Percentiles rank a stretch among this genome's conserved stretches.
phyloP scores from a whole-genome alignment of 1,140 invertebrate species.

The Luehdorfia chinensis region DNA sequence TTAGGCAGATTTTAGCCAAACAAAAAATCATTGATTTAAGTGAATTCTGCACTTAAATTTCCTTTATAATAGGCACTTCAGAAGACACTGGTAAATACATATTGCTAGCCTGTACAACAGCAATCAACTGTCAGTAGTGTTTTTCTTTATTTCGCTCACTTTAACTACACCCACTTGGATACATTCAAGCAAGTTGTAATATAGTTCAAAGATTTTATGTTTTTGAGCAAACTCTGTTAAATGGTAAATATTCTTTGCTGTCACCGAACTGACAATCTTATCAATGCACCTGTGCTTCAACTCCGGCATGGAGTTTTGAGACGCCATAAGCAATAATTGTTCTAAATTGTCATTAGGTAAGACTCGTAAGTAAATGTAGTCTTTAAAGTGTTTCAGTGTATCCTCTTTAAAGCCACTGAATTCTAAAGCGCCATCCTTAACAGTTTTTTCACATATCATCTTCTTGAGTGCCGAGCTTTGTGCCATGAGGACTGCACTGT shows the following conservation, averaged over 20 bases:
- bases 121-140: too few relatives aligned
- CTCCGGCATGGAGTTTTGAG: not conserved
- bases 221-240: not conserved
- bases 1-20: too few relatives aligned
- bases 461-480: not conserved
- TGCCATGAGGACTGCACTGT: not conserved
- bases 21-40: too few relatives aligned
- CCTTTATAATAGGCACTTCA: too few relatives aligned
- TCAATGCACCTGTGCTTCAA: not conserved
- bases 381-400: not conserved
- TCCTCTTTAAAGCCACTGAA: not conserved
- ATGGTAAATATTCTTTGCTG: not conserved
- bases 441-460: constrained; percentile 4
- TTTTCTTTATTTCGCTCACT: not conserved
- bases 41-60: too few relatives aligned
- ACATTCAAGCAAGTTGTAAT: not conserved
- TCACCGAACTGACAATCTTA: not conserved
- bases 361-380: not conserved
- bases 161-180: not conserved
- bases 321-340: constrained; percentile 2
- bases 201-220: not conserved
- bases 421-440: constrained; percentile 1
- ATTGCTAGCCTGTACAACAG: too few relatives aligned
- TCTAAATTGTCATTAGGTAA: constrained; percentile 1
- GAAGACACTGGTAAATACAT: too few relatives aligned